A percentile compares a stretch with the other conserved stretches of the same genome.
Conservation (phyloP, 1,140 invertebrate species). For the Maniola jurtina region DNA sequence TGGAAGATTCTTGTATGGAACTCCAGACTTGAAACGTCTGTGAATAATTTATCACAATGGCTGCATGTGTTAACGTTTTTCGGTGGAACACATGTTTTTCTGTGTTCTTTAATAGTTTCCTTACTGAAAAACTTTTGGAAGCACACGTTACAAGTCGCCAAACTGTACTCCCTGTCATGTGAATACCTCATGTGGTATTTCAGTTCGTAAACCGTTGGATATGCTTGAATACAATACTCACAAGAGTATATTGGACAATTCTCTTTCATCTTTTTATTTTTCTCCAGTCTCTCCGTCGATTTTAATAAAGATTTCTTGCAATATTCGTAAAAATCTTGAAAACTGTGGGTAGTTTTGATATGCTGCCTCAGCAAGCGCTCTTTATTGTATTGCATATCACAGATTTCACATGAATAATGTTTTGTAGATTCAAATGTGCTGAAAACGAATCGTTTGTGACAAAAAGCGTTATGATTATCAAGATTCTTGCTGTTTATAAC, state of each 20-base stretch:
- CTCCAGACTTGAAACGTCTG: constrained; percentile 55
- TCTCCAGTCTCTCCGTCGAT: constrained; percentile 16
- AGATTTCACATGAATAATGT: constrained; percentile 38
- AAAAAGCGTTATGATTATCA: constrained; percentile 32
- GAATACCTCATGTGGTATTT: constrained; percentile 50
- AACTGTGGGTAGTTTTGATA: constrained; percentile 51
- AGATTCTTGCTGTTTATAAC: constrained; percentile 37
- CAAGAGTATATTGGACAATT: constrained; percentile 37
- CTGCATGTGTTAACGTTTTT: constrained; percentile 46
- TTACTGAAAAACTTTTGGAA: constrained; percentile 58
- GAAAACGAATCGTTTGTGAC: constrained; percentile 19
- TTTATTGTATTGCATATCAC: constrained; percentile 37
- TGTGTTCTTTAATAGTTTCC: constrained; percentile 49
- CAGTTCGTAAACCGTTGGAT: constrained; percentile 44
- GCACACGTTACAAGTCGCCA: constrained; percentile 62
- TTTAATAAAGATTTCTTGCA: constrained; percentile 48
- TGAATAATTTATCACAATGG: constrained; percentile 61
- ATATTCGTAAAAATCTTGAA: constrained; percentile 58
- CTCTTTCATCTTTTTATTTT: constrained; percentile 9
- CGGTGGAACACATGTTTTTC: constrained; percentile 52
- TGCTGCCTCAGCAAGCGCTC: constrained; percentile 50
- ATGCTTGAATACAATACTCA: constrained; percentile 45
- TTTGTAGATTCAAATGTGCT: background rate
- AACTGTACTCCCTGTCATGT: constrained; percentile 48
- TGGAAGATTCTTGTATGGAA: constrained; percentile 62